Evolutionary conservation across 2,888 invertebrate genomes (phyloP), one percentile per base, ranked within the genome.

Genomic region (Netelia virgata): DNA sequence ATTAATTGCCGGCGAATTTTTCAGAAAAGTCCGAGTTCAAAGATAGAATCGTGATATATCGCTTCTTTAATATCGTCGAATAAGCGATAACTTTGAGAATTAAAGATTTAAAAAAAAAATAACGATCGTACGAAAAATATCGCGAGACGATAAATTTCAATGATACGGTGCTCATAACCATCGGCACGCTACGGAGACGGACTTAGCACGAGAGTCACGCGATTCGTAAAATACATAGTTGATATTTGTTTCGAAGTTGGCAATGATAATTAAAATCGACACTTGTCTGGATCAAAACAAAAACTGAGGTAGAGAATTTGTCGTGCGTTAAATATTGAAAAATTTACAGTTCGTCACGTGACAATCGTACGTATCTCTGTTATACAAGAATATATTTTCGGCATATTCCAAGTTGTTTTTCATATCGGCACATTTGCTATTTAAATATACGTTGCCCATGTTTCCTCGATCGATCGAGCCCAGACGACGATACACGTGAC

Each of bases 121-220:
- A 36, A 36, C 36, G 36, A 36, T 36, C 3, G 36, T 36, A 36
- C 36, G 36, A 36, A 36, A 36, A 36, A 36, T 36, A 36, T 36
- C 36, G 8, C 36, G 36, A 36, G 36, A 36, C 36, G 14, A 50
- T 50, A 50, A 50, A 14, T n/a, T 50, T 50, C 50, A 50, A n/a
- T 50, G 50, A 50, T 50, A 50, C 50, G 50, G 6, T 6, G 36
- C 36, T 36, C 36, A 36, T 36, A 36, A 36, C 36, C 6, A 36
- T 36, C 36, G 36, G 36, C 36, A 36, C 36, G 36, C 36, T 36
- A 36, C 36, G 36, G 36, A 36, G 36, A 6, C 6, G 36, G 6
- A 70, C 36, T 72, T 14, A 14, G 14, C 8, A n/a, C 59, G 23
- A 73, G 61, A 59, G 23, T 47, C 59, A 47, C 73, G 11, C 8